A percentile compares a stretch with the other conserved stretches of the same genome.
These are phyloP conservation scores for Nudaria mundana DNA, from an alignment of 2,888 invertebrate species.

Conservation along the genomic window DNA sequence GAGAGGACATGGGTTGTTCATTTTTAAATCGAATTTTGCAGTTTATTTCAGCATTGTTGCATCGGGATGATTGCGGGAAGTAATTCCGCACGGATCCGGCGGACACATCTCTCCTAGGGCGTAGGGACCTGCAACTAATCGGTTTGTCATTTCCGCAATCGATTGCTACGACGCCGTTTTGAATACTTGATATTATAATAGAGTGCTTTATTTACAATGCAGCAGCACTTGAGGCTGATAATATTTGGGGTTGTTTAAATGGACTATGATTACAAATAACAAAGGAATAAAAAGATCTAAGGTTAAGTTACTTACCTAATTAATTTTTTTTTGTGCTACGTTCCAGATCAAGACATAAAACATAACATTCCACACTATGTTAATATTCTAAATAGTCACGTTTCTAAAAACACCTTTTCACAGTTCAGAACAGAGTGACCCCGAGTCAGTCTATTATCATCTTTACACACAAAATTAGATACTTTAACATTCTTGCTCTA, in stretches of 20 bases:
- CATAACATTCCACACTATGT: no score
- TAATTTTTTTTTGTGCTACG: no score
- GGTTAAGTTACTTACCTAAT: no score
- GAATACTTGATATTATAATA: constrained; percentile 64
- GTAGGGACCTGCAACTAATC: constrained; percentile 71
- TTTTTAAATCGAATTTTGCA: constrained; percentile 59
- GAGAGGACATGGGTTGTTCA: constrained; percentile 37
- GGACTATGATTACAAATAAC: no score
- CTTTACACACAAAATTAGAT: constrained; percentile 19
- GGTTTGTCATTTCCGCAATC: constrained; percentile 76
- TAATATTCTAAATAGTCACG: no score
- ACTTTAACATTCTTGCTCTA: constrained; percentile 24
- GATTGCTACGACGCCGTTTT: constrained; percentile 56
- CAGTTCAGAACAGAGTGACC: no score
- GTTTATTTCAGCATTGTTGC: constrained; percentile 60
- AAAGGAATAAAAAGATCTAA: no score
- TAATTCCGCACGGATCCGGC: constrained; percentile 68
- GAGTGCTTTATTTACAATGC: constrained; percentile 47
- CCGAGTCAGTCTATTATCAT: no score
- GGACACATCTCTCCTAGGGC: constrained; percentile 70
- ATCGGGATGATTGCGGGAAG: constrained; percentile 60
- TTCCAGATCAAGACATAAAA: no score
- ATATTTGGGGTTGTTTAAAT: no score
- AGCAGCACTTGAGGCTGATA: no score
- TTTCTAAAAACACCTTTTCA: no score